These are phyloP conservation scores for Amazona guildingii DNA, from an alignment of 2,113 vertebrate species.

Conservation along the genomic window DNA sequence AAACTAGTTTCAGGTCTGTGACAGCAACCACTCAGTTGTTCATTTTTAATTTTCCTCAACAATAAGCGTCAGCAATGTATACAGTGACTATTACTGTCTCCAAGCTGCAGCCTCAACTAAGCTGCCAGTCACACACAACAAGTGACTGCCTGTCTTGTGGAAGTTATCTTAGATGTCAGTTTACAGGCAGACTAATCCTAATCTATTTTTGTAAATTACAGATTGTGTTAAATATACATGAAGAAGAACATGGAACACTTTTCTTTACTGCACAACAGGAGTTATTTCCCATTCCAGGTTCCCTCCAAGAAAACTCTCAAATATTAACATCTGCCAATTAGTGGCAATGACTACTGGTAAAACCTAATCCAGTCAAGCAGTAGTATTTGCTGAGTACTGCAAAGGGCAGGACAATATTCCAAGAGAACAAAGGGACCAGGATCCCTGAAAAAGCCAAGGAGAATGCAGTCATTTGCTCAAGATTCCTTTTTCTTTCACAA, in stretches of 20 bases:
- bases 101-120: background rate
- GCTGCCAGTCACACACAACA: background rate
- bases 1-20: background rate
- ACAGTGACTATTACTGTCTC: background rate
- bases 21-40: background rate
- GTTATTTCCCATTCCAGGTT: background rate
- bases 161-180: background rate
- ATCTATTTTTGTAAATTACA: slow-evolving; percentile 39
- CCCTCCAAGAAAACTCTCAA: background rate
- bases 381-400: background rate
- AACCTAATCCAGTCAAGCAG: background rate
- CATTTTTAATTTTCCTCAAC: background rate
- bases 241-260: slow-evolving; percentile 12
- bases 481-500: background rate
- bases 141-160: background rate
- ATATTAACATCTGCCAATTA: slow-evolving; percentile 23
- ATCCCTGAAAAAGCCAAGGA: background rate
- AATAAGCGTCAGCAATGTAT: background rate
- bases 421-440: background rate
- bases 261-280: slow-evolving; percentile 6
- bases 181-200: slow-evolving; percentile 23
- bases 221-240: slow-evolving; percentile 37
- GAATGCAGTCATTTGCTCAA: background rate
- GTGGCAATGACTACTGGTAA: background rate
- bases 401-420: background rate